Percentiles rank a stretch among this genome's conserved stretches.
Evolutionary conservation across 1,140 invertebrate species (phyloP).

Genomic region (Hyposmocoma kahamanoa): DNA sequence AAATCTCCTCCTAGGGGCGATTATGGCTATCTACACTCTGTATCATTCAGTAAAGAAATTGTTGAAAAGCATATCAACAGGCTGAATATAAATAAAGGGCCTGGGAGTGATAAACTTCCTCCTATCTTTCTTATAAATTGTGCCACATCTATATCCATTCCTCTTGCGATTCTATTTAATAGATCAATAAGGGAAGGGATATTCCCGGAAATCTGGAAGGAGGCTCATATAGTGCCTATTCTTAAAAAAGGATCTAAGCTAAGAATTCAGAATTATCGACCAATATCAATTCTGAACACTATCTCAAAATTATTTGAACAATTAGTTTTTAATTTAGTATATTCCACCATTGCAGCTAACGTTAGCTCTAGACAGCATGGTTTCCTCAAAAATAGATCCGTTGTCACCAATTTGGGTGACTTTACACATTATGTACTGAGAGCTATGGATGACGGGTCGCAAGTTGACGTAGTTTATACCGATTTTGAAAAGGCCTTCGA

Average conservation of each 20-base stretch:
- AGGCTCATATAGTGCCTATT: background rate
- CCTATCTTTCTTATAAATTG: background rate
- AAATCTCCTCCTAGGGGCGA: background rate
- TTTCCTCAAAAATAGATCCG: background rate
- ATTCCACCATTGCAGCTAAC: background rate
- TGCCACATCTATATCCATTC: background rate
- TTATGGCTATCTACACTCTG: background rate
- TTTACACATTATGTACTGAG: background rate
- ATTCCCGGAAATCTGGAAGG: background rate
- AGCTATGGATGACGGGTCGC: background rate
- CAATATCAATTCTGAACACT: background rate
- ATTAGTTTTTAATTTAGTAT: background rate
- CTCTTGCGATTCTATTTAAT: constrained; percentile 35
- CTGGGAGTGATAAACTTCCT: background rate
- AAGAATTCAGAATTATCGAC: background rate
- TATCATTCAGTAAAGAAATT: background rate
- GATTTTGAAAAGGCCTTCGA: no score
- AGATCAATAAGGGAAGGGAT: background rate
- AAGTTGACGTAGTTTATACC: no score
- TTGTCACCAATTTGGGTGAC: background rate
- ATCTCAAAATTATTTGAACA: background rate
- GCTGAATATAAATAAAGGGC: background rate
- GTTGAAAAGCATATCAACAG: background rate
- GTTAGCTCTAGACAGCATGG: background rate
- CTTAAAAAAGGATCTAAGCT: background rate